A percentile compares a stretch with the other conserved stretches of the same genome.
phyloP scores from a whole-genome alignment of 37 sponge, comb jelly and placozoan species.

The Tethya wilhelma region DNA sequence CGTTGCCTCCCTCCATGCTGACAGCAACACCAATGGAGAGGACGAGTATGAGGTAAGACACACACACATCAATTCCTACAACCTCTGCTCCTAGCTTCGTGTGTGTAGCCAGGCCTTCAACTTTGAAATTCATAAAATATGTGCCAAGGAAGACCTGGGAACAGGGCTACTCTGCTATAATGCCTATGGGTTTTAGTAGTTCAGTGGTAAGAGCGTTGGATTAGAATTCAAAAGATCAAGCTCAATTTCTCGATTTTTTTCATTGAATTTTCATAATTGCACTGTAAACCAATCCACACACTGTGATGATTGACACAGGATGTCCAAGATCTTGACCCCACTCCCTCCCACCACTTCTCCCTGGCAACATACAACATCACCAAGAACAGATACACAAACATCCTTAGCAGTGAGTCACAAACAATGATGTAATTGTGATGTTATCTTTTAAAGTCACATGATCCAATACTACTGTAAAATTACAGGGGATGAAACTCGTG shows the following conservation, averaged over 20 bases:
- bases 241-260: background rate
- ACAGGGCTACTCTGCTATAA: too few relatives aligned
- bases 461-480: background rate
- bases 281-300: too few relatives aligned
- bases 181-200: too few relatives aligned
- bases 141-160: too few relatives aligned
- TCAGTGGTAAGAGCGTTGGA: too few relatives aligned
- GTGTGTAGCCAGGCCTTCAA: too few relatives aligned
- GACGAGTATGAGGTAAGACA: conserved; percentile 41
- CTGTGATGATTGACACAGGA: conserved; percentile 8
- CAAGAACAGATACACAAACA: conserved; percentile 88
- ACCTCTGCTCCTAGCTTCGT: too few relatives aligned
- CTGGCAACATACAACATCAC: conserved; percentile 35
- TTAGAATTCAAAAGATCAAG: background rate
- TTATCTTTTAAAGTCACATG: too few relatives aligned
- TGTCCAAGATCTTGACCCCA: conserved; percentile 48
- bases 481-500: conserved; percentile 86
- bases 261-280: background rate
- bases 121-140: too few relatives aligned
- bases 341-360: conserved; percentile 20
- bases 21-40: background rate
- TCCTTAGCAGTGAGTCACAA: conserved; percentile 68
- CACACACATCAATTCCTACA: too few relatives aligned
- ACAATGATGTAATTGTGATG: too few relatives aligned
- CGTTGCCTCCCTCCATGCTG: conserved; percentile 2